Conservation (phyloP, 2,113 vertebrate species). For the Typhlomys cinereus region DNA sequence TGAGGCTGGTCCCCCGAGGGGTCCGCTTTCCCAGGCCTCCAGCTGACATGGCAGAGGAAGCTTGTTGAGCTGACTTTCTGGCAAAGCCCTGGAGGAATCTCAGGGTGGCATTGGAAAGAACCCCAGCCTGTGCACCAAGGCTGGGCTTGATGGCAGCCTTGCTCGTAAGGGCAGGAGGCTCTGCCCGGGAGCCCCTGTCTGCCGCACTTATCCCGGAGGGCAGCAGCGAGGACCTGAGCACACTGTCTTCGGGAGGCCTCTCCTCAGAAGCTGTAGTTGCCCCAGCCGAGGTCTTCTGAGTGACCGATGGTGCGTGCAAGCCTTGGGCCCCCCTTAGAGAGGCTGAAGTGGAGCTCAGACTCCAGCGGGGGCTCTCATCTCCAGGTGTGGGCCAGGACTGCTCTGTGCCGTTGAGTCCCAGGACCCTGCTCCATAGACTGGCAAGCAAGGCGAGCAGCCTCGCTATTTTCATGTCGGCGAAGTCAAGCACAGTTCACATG, state of each 20-base stretch:
- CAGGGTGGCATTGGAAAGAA: constrained; percentile 52
- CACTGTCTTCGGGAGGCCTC: background rate
- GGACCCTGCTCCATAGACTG: constrained; percentile 60
- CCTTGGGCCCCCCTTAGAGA: background rate
- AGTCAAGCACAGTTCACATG: background rate
- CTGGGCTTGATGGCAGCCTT: background rate
- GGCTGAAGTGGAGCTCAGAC: background rate
- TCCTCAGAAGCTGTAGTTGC: background rate
- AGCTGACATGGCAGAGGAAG: background rate
- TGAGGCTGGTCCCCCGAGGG: constrained; percentile 43
- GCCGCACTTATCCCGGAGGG: accelerated
- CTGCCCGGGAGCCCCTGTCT: background rate
- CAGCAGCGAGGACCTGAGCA: background rate
- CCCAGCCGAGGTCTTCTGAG: background rate
- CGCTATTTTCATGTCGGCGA: constrained; percentile 73
- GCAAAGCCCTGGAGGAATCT: constrained; percentile 63
- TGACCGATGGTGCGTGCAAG: background rate
- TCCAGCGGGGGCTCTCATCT: constrained; percentile 32
- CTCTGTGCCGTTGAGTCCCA: constrained; percentile 21
- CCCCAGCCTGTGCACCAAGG: background rate
- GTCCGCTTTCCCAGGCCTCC: constrained; percentile 26
- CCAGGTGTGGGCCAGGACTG: constrained; percentile 40
- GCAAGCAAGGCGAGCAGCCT: constrained; percentile 76
- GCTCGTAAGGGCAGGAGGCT: background rate
- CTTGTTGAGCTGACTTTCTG: constrained; percentile 39